Percentiles rank a stretch among this genome's conserved stretches.
Evolutionary conservation across 2,113 vertebrate genomes (phyloP).

Genomic region (Deroptyus accipitrinus): DNA sequence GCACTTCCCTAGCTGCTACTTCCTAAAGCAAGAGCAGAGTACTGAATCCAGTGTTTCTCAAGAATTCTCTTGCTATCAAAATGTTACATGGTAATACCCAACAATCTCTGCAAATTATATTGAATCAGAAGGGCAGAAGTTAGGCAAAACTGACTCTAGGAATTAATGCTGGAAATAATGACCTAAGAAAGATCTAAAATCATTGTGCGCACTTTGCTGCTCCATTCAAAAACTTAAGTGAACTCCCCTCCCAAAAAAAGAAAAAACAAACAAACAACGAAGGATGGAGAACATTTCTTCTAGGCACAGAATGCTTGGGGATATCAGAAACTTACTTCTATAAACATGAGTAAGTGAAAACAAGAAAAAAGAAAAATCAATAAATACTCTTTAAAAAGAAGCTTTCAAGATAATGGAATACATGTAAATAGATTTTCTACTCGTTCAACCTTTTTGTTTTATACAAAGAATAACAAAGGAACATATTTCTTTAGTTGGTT

Average conservation of each 20-base stretch:
- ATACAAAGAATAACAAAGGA: background rate
- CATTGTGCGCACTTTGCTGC: background rate
- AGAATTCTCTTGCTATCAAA: background rate
- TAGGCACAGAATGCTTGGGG: background rate
- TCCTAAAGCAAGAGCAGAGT: background rate
- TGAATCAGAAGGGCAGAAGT: background rate
- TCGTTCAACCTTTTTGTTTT: background rate
- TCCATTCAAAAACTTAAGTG: background rate
- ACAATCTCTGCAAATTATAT: background rate
- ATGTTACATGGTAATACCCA: background rate
- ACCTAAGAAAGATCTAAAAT: background rate
- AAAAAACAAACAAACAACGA: too few relatives aligned
- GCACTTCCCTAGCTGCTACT: background rate
- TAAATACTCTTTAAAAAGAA: background rate
- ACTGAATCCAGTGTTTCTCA: background rate
- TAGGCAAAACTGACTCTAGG: background rate
- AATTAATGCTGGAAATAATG: background rate
- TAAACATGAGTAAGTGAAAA: background rate
- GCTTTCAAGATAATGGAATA: background rate
- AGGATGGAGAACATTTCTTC: background rate
- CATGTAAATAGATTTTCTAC: background rate
- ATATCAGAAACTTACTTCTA: background rate
- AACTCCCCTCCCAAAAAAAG: background rate
- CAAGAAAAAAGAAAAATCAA: background rate
- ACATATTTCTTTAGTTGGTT: background rate